Base-by-base conservation (phyloP, 2,113 vertebrate species). In the Spheniscus mendiculus region DNA sequence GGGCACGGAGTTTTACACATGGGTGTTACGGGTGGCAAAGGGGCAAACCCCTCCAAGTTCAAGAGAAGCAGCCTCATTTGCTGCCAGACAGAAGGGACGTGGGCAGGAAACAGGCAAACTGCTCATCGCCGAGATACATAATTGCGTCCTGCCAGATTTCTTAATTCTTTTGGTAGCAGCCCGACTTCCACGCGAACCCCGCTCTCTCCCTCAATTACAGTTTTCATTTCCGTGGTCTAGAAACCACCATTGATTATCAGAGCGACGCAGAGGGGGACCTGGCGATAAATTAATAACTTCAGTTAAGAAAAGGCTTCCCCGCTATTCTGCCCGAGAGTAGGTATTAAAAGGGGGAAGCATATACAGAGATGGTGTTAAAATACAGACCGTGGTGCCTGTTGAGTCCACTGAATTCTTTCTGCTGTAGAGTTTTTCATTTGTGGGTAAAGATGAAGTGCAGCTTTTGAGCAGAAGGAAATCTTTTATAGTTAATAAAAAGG, bases 151-250 rank as follows among this genome's bases (percentile, higher is more conserved):
- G 90, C 90, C 97, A 97, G 91, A 86, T 94, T 93, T 91, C 73
- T 91, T 50, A 91, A 87, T 50, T 91, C 91, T 89, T 94, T 88
- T 93, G 49, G 89, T 47, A 96, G 72, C 86, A 90, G 84, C 95
- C 86, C 93, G 91, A 74, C 92, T 97, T 93, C 96, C 77, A 63
- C 89, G 91, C 27, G 15, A 93, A 6, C 56, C 56, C 20, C 32
- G 18, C 32, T 19, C 56, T 5, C 34, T 1, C 34, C 26, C 59
- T 69, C 97, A 95, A 95, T 98, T 98, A 97, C 83, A 95, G 96
- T 97, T 97, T 97, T 96, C 97, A 97, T 98, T 98, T 98, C 95
- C 83, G 96, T 97, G 97, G 88, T 97, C 96, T 93, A 95, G 94
- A 94, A 96, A 90, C 94, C 65, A 96, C 94, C 96, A 91, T 58